These are phyloP conservation scores for Dioctria linearis DNA, from an alignment of 2,888 invertebrate genomes.

Conservation along the genomic window DNA sequence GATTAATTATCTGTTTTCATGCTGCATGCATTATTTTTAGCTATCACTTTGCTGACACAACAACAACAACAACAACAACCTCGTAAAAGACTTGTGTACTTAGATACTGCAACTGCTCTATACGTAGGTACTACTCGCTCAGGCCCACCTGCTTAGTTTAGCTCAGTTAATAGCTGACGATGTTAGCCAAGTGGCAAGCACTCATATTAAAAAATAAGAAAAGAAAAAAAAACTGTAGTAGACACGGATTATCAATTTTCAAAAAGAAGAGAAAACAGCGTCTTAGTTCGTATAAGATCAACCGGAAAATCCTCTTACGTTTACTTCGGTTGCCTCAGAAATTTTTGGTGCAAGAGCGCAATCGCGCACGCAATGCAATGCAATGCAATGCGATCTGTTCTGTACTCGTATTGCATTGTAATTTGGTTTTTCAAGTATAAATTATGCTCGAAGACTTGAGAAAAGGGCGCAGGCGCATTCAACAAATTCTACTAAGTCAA, in stretches of 20 bases:
- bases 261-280: neutral
- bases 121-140: too few species aligned
- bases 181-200: too few species aligned
- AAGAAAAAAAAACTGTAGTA: too few species aligned
- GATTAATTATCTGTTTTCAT: neutral
- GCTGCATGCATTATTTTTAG: constrained; percentile 3
- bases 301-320: neutral
- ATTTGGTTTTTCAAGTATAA: too few species aligned
- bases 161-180: too few species aligned
- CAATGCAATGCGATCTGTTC: neutral
- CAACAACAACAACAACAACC: neutral
- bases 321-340: neutral
- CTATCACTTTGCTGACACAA: neutral
- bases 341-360: neutral
- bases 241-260: neutral
- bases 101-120: neutral
- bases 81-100: neutral
- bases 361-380: neutral
- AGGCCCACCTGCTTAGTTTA: too few species aligned
- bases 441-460: too few species aligned
- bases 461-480: too few species aligned
- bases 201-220: too few species aligned
- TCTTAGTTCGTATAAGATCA: neutral
- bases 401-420: too few species aligned
- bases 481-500: too few species aligned